Percentiles rank a stretch among this genome's conserved stretches.
Evolutionary conservation across 1,140 invertebrate genomes (phyloP).

Genomic region (Stegodyphus dumicola): DNA sequence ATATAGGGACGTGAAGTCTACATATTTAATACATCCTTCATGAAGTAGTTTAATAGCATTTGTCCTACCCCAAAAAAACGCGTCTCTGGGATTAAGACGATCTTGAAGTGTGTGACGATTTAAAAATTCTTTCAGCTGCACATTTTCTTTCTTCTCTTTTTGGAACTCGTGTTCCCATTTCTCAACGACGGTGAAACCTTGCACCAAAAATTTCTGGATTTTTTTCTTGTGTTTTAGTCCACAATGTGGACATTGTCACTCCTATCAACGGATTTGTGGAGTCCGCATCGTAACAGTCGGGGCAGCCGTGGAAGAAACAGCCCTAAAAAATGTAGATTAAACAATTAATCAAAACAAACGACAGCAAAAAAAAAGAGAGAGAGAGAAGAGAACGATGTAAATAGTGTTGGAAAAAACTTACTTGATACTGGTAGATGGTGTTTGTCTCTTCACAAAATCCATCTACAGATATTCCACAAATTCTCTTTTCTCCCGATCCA

Average conservation of each 20-base stretch:
- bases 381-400: neutral
- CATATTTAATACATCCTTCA: constrained; percentile 1
- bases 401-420: neutral
- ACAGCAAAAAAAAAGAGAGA: neutral
- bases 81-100: neutral
- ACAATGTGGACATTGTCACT: neutral
- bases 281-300: neutral
- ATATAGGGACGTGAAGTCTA: constrained; percentile 17
- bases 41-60: constrained; percentile 1
- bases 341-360: constrained; percentile 66
- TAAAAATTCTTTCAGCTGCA: neutral
- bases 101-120: neutral
- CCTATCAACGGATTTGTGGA: neutral
- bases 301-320: constrained; percentile 13
- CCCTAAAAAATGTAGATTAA: neutral
- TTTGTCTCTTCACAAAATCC: constrained; percentile 3
- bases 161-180: neutral
- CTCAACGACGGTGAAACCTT: neutral
- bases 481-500: constrained; percentile 10
- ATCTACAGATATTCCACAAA: constrained; percentile 1
- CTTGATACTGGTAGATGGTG: constrained; percentile 9
- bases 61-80: constrained; percentile 2
- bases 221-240: neutral
- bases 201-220: neutral
- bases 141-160: neutral